Percentiles rank a stretch among this genome's conserved stretches.
These are phyloP conservation scores for Sus scrofa DNA, from an alignment of 2,113 vertebrate genomes.

Conservation along the genomic window T2T-Sscrofa CM000812.6:39305001-39305500, in stretches of 20 bases:
- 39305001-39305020: background rate
- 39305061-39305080: background rate
- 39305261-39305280: background rate
- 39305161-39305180: no score
- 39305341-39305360: background rate
- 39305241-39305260: background rate
- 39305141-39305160: background rate
- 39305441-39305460: background rate
- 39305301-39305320: background rate
- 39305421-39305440: background rate
- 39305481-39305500: slow-evolving; percentile 32
- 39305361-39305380: background rate
- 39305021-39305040: background rate
- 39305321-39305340: background rate
- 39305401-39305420: background rate
- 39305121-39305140: background rate
- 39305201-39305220: background rate
- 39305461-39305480: background rate
- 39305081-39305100: background rate
- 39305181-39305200: background rate
- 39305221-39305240: background rate
- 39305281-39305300: slow-evolving; percentile 6
- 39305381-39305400: background rate
- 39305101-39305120: background rate
- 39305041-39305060: background rate